Base-by-base conservation (phyloP, 2,797 vertebrate species). In the Sitta carolinensis region DNA sequence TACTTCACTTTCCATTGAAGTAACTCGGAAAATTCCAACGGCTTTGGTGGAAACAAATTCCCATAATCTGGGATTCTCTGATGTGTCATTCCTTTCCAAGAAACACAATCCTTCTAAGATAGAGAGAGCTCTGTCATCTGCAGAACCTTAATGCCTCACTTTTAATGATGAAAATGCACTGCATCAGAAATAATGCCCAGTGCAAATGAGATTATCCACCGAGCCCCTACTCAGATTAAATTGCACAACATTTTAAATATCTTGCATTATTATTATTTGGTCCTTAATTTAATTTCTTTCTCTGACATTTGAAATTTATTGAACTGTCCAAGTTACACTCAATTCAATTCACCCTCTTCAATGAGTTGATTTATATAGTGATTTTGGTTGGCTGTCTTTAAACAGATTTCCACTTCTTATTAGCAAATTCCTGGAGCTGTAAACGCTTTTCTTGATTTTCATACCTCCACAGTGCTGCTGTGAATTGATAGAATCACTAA, bases 1-100 rank as follows among this genome's bases (percentile, higher is more conserved):
- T 36, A 20, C 54, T 89, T 84, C 87, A 74, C 27, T 95, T 96
- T 96, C 95, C 94, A 87, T 87, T 89, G 86, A 85, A 94, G 78
- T 68, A 88, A 74, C 68, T 80, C 1, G 83, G 93, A 96, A 97
- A 94, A 94, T 94, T 96, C 77, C 70, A 87, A 40, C 69, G 69
- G 62, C 25, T 89, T 94, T 58, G 74, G 63, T 89, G 83, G 85
- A 94, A 91, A 74, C n/a, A 81, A 78, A 21, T 52, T 86, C 43
- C 30, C 58, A 5, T 50, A 82, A 95, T 89, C 70, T 76, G 70
- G 27, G 83, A 87, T 95, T 95, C 93, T 94, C 40, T 8, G 91
- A 93, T 90, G 78, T 51, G 67, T 64, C 48, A 32, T 90, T 93
- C 57, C 80, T 94, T 96, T 96, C 88, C 90, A 74, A 80, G 74